Conservation (phyloP, 1,140 invertebrate species). For the Zaprionus camerounensis region DNA sequence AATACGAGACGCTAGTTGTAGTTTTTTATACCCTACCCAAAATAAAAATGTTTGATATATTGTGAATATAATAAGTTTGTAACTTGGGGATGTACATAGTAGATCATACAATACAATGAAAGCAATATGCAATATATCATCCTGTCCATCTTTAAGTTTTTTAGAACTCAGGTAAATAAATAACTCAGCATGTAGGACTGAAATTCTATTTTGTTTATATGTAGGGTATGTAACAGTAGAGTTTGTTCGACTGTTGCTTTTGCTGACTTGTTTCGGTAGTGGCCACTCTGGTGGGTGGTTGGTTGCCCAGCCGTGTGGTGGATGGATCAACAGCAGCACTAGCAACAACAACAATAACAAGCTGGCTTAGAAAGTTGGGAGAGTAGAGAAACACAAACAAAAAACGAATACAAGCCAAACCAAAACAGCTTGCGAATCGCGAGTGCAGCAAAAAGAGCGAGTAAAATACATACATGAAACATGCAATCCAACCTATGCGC, state of each 20-base stretch:
- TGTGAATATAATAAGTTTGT: neutral
- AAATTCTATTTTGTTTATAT: no score
- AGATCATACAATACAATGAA: no score
- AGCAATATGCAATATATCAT: no score
- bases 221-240: neutral
- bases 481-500: constrained; percentile 39
- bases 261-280: constrained; percentile 7
- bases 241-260: constrained; percentile 25
- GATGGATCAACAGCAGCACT: neutral
- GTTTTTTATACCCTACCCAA: neutral
- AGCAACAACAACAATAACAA: constrained; percentile 17
- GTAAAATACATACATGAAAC: constrained; percentile 37
- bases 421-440: constrained; percentile 37
- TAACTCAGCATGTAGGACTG: no score
- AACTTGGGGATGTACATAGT: neutral
- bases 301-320: constrained; percentile 20
- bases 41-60: neutral
- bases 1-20: constrained; percentile 5
- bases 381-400: constrained; percentile 28
- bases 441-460: constrained; percentile 23
- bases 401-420: constrained; percentile 32
- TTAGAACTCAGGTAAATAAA: no score
- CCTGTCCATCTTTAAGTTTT: no score
- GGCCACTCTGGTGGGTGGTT: constrained; percentile 14
- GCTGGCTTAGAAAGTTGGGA: constrained; percentile 50